Percentiles rank a stretch among this genome's conserved stretches.
These are phyloP conservation scores for Leistus spinibarbis DNA, from an alignment of 2,888 invertebrate species.

Conservation along the genomic window DNA sequence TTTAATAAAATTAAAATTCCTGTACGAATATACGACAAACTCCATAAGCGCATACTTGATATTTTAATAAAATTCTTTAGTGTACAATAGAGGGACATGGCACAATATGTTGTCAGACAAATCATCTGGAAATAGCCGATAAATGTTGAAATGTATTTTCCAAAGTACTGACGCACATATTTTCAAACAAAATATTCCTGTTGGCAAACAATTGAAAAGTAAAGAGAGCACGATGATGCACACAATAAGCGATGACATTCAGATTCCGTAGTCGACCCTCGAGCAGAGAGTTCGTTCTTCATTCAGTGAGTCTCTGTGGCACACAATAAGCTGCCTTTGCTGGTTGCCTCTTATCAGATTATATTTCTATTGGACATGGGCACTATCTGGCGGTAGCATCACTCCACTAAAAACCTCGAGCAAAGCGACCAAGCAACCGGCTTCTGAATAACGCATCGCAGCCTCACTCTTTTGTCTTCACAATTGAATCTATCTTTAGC, in stretches of 20 bases:
- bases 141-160: constrained; percentile 38
- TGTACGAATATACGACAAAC: background rate
- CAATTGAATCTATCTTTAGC: no score
- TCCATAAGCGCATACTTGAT: background rate
- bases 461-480: no score
- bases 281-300: constrained; percentile 6
- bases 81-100: background rate
- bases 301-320: constrained; percentile 28
- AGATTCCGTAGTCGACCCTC: constrained; percentile 21
- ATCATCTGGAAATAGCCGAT: constrained; percentile 42
- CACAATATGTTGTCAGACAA: constrained; percentile 42
- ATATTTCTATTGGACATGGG: constrained; percentile 40
- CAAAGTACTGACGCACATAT: background rate
- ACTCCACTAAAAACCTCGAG: constrained; percentile 15
- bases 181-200: background rate
- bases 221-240: no score
- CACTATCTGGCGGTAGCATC: constrained; percentile 39
- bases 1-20: background rate
- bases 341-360: constrained; percentile 31
- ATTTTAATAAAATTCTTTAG: background rate
- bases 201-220: background rate
- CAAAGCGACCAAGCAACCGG: background rate
- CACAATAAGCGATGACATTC: constrained; percentile 34
- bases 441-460: constrained; percentile 37
- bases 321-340: constrained; percentile 38